A percentile compares a stretch with the other conserved stretches of the same genome.
These are phyloP conservation scores for Pristionchus exspectatus DNA, from an alignment of 2,888 invertebrate species.

Conservation along the genomic window DNA sequence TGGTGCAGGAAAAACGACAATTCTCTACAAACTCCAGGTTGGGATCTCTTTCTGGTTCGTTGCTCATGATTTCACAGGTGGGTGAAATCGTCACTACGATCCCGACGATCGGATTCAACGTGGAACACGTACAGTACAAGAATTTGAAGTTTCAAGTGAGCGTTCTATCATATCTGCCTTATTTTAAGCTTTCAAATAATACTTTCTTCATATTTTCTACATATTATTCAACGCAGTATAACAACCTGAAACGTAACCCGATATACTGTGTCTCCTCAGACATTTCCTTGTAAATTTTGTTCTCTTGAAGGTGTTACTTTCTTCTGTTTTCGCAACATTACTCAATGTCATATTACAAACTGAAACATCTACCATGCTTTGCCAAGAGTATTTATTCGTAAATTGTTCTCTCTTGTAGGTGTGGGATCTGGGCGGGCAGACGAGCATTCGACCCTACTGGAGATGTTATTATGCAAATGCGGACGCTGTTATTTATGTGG, in stretches of 20 bases:
- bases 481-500: slow-evolving; percentile 98
- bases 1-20: slow-evolving; percentile 89
- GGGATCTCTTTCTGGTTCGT: not conserved
- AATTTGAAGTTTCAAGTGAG: slow-evolving; percentile 92
- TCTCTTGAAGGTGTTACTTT: no score
- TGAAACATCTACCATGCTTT: not conserved
- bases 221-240: not conserved
- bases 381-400: not conserved
- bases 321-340: not conserved
- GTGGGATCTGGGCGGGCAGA: slow-evolving; percentile 98
- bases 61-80: slow-evolving; percentile 86
- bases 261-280: not conserved
- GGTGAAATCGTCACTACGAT: slow-evolving; percentile 98
- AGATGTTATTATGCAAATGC: slow-evolving; percentile 99
- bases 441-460: slow-evolving; percentile 99
- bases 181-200: not conserved
- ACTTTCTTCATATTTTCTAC: not conserved
- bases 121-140: slow-evolving; percentile 97
- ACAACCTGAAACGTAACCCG: not conserved
- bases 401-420: slow-evolving; percentile 81
- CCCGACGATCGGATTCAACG: slow-evolving; percentile 97
- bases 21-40: slow-evolving; percentile 85
- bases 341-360: not conserved
- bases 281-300: no score
- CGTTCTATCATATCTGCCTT: no score